Conservation (phyloP, 2,888 invertebrate species). For the Leptopterna dolabrata region DNA sequence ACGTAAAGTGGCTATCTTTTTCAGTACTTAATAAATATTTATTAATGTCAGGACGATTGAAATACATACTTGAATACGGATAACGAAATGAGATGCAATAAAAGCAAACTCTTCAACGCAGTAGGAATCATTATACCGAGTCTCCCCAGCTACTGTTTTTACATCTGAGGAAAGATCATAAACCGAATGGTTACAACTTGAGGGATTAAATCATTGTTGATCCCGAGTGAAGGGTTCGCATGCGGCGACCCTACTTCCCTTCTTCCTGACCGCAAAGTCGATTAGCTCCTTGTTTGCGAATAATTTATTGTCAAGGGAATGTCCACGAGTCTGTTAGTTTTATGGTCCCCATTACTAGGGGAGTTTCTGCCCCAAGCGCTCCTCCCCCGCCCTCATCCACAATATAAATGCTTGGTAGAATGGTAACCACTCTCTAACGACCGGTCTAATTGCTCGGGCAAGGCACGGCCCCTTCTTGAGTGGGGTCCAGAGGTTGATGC, state of each 20-base stretch:
- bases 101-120: no score
- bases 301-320: conserved; percentile 31
- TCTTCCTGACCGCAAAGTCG: conserved; percentile 18
- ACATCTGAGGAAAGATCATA: neutral
- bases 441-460: conserved; percentile 31
- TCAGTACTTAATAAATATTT: no score
- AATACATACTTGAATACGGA: no score
- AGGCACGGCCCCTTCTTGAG: neutral
- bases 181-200: neutral
- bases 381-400: neutral
- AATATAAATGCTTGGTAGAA: conserved; percentile 9
- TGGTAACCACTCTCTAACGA: conserved; percentile 31
- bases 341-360: conserved; percentile 17
- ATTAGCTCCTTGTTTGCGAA: conserved; percentile 41
- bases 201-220: neutral
- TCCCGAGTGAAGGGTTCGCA: neutral
- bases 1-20: no score
- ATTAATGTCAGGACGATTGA: no score
- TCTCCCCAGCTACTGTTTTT: neutral
- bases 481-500: neutral
- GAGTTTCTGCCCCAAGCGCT: neutral
- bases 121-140: neutral
- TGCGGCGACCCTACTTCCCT: neutral
- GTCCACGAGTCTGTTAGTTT: conserved; percentile 34
- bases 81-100: no score